phyloP scores from a whole-genome alignment of 2,797 vertebrate genomes.

The Tenualosa ilisha region DNA sequence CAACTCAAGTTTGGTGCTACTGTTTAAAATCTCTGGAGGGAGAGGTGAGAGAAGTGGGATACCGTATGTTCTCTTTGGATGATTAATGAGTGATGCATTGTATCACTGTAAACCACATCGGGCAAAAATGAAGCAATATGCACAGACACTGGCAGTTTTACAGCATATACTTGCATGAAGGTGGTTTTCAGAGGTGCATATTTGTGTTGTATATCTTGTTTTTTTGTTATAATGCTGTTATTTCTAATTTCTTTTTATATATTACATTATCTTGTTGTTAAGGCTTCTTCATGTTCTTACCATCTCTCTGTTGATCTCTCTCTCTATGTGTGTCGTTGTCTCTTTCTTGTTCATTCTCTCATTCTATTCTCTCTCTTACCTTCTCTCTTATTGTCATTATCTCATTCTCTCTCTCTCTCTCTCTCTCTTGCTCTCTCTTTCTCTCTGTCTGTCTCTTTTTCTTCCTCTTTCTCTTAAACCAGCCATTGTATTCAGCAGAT shows the following conservation, averaged over 20 bases:
- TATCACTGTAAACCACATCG: neutral
- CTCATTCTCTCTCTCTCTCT: slow-evolving; percentile 29
- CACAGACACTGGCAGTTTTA: neutral
- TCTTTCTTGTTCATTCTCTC: slow-evolving; percentile 39
- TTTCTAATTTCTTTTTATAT: too few species aligned
- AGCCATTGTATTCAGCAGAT: slow-evolving; percentile 90
- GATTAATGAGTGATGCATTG: slow-evolving; percentile 23
- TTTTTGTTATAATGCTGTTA: neutral
- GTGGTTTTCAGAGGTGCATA: slow-evolving; percentile 5
- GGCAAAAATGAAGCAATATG: too few species aligned
- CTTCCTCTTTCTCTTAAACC: slow-evolving; percentile 49
- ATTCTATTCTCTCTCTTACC: slow-evolving; percentile 26
- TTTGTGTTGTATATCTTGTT: neutral
- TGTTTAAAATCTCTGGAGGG: slow-evolving; percentile 34
- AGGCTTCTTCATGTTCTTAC: neutral
- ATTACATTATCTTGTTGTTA: neutral
- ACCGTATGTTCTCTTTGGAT: slow-evolving; percentile 31
- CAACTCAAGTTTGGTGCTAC: slow-evolving; percentile 24
- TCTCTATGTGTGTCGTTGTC: neutral
- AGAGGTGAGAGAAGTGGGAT: slow-evolving; percentile 4
- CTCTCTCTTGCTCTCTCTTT: slow-evolving; percentile 32
- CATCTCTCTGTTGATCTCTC: slow-evolving; percentile 31
- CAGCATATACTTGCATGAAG: neutral
- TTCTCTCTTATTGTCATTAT: neutral
- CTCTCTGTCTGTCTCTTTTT: slow-evolving; percentile 45